These are phyloP conservation scores for Drosophila helvetica DNA, from an alignment of 2,888 invertebrate species.

Conservation along the genomic window DNA sequence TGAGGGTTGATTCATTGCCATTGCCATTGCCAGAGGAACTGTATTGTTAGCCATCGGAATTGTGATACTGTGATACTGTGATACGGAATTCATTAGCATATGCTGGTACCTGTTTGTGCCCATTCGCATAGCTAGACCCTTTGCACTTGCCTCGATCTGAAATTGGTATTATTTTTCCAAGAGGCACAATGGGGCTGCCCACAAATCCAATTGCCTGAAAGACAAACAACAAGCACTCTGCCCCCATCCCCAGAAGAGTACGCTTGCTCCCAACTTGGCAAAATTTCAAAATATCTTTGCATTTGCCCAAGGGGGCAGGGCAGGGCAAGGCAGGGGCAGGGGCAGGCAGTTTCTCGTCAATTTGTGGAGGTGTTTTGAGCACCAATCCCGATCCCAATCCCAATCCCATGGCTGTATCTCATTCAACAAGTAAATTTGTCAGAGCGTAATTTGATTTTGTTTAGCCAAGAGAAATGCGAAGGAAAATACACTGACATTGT, in stretches of 20 bases:
- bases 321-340: background rate
- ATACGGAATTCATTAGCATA: background rate
- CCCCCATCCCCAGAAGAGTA: background rate
- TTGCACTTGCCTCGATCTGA: background rate
- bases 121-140: background rate
- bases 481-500: conserved; percentile 3
- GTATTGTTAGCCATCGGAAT: background rate
- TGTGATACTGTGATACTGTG: background rate
- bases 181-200: background rate
- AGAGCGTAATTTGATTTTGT: conserved; percentile 43
- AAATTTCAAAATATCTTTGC: conserved; percentile 36
- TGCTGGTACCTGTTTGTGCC: too few species aligned
- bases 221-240: conserved; percentile 18
- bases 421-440: conserved; percentile 43
- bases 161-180: background rate
- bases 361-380: conserved; percentile 19
- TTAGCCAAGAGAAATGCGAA: conserved; percentile 21
- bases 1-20: background rate
- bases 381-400: too few species aligned
- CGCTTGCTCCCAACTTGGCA: conserved; percentile 26
- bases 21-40: background rate
- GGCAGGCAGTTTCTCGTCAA: background rate
- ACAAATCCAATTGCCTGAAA: conserved; percentile 10
- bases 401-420: conserved; percentile 7
- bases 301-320: conserved; percentile 2